Evolutionary conservation across 2,888 invertebrate genomes (phyloP).

Genomic region (Escarpia spicata): DNA sequence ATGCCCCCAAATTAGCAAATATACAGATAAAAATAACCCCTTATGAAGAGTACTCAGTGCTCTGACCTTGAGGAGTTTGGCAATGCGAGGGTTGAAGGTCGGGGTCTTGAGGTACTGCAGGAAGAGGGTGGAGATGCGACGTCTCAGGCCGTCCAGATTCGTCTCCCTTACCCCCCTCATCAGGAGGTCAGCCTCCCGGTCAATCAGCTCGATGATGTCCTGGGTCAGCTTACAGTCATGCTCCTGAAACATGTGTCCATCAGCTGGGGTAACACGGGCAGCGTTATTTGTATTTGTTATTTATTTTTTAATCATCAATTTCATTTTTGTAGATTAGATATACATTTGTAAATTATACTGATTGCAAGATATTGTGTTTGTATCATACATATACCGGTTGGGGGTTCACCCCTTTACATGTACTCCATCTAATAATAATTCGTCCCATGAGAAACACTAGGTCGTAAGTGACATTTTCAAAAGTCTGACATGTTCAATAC

Average conservation of each 20-base stretch:
- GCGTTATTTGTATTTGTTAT: neutral
- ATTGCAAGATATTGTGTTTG: no score
- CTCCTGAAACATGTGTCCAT: conserved; percentile 52
- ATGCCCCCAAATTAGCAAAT: neutral
- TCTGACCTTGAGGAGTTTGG: conserved; percentile 62
- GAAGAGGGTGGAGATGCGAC: conserved; percentile 73
- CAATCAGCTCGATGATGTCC: conserved; percentile 73
- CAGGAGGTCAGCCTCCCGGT: conserved; percentile 78
- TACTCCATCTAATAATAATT: no score
- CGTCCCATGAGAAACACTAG: no score
- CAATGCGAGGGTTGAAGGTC: conserved; percentile 66
- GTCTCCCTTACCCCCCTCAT: conserved; percentile 73
- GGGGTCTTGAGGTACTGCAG: conserved; percentile 67
- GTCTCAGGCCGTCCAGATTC: conserved; percentile 75
- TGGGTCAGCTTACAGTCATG: conserved; percentile 66
- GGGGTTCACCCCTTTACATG: no score
- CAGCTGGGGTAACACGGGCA: neutral
- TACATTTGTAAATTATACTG: no score
- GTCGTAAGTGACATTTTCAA: no score
- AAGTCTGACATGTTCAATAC: no score
- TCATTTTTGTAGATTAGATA: no score
- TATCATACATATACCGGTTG: no score
- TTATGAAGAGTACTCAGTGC: neutral
- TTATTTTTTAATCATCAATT: no score
- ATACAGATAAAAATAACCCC: neutral